These are phyloP conservation scores for Cettia cetti DNA, from an alignment of 2,113 vertebrate species.

Conservation along the genomic window DNA sequence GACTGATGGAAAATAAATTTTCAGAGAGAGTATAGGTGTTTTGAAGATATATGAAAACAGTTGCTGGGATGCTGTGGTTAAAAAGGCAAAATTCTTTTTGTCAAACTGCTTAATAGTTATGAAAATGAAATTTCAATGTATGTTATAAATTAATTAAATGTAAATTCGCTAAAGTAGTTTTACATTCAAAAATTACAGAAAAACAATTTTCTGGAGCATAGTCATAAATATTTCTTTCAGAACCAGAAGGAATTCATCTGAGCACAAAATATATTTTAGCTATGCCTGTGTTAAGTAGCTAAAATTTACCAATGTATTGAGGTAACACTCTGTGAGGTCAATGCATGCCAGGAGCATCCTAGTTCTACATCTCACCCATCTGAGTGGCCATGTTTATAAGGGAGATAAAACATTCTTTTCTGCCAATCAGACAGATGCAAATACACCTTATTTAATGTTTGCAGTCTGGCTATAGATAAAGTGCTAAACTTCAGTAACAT, in stretches of 20 bases:
- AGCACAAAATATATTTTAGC: neutral
- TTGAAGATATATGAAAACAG: neutral
- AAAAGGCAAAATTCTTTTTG: neutral
- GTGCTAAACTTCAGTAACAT: neutral
- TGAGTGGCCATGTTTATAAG: neutral
- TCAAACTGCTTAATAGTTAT: neutral
- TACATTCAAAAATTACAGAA: conserved; percentile 22
- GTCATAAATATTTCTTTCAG: neutral
- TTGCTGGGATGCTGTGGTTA: neutral
- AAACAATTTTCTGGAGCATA: conserved; percentile 12
- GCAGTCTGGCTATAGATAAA: neutral
- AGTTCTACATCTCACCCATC: neutral
- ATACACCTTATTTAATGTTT: neutral
- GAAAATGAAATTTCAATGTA: conserved; percentile 28
- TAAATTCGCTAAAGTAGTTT: conserved; percentile 14
- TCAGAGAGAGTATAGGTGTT: neutral
- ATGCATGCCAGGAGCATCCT: neutral
- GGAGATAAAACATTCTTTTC: neutral
- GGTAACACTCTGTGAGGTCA: neutral
- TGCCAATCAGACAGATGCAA: neutral
- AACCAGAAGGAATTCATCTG: neutral
- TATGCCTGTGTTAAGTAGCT: neutral
- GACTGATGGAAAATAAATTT: neutral
- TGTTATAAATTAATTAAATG: conserved; percentile 33
- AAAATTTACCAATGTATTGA: neutral